Evolutionary conservation across 2,888 invertebrate genomes (phyloP).

Genomic region (Hypena proboscidalis): DNA sequence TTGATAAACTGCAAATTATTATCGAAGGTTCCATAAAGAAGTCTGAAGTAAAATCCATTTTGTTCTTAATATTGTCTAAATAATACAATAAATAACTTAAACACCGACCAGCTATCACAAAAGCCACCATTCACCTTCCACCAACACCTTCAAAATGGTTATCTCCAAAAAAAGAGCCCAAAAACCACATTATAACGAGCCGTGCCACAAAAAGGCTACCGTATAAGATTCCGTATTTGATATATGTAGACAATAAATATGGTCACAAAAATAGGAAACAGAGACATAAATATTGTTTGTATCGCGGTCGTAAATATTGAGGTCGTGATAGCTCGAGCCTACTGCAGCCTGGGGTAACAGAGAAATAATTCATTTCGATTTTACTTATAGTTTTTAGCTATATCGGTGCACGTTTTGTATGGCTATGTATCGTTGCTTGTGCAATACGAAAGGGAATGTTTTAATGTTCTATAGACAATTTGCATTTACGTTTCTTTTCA

Average conservation of each 20-base stretch:
- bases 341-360: constrained; percentile 34
- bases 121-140: too few species aligned
- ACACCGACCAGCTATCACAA: too few species aligned
- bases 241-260: constrained; percentile 49
- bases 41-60: too few species aligned
- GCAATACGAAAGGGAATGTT: too few species aligned
- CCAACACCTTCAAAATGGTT: neutral
- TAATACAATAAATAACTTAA: too few species aligned
- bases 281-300: constrained; percentile 77
- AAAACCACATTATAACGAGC: constrained; percentile 11
- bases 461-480: too few species aligned
- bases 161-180: constrained; percentile 3
- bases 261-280: constrained; percentile 65
- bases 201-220: constrained; percentile 19
- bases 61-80: too few species aligned
- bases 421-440: too few species aligned
- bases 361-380: constrained; percentile 38
- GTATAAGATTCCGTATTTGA: constrained; percentile 40
- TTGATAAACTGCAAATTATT: too few species aligned
- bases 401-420: constrained; percentile 1
- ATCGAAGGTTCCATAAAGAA: too few species aligned
- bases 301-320: constrained; percentile 71
- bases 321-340: constrained; percentile 67
- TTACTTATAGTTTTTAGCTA: constrained; percentile 22
- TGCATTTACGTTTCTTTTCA: too few species aligned